A percentile compares a stretch with the other conserved stretches of the same genome.
Conservation (phyloP, 2,113 vertebrate genomes). For the Conger conger region DNA sequence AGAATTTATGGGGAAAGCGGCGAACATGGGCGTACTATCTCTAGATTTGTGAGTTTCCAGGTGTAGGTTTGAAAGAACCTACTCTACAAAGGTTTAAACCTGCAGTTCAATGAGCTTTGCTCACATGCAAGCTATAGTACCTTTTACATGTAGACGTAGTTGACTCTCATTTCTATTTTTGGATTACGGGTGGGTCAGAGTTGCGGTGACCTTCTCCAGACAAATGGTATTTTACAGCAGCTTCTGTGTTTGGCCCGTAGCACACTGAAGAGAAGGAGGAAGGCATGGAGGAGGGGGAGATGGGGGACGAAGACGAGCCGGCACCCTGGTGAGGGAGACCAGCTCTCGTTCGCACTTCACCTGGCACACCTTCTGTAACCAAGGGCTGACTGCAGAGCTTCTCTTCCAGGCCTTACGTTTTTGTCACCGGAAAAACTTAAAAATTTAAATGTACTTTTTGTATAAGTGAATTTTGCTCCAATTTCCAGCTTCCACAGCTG, state of each 20-base stretch:
- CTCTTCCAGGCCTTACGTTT: not conserved
- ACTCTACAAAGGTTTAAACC: too few species aligned
- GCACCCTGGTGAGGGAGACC: conserved; percentile 76
- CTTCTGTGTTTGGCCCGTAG: conserved; percentile 55
- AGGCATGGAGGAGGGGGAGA: conserved; percentile 97
- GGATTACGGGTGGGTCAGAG: not conserved
- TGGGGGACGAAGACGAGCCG: conserved; percentile 94
- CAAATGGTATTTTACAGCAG: not conserved
- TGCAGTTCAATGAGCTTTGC: too few species aligned
- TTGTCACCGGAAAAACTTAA: not conserved
- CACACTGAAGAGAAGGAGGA: conserved; percentile 89
- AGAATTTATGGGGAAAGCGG: not conserved
- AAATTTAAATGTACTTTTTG: not conserved
- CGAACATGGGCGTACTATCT: not conserved
- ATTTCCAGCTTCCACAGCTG: too few species aligned
- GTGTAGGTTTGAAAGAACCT: not conserved
- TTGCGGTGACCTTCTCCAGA: not conserved
- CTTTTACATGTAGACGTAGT: too few species aligned
- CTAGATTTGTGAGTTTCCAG: not conserved
- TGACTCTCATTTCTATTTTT: too few species aligned
- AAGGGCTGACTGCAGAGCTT: not conserved
- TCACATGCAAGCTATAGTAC: too few species aligned
- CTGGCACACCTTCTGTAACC: not conserved
- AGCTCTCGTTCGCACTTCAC: not conserved
- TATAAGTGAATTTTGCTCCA: too few species aligned